Conservation (phyloP, 2,113 vertebrate genomes). For the Oryzias celebensis region DNA sequence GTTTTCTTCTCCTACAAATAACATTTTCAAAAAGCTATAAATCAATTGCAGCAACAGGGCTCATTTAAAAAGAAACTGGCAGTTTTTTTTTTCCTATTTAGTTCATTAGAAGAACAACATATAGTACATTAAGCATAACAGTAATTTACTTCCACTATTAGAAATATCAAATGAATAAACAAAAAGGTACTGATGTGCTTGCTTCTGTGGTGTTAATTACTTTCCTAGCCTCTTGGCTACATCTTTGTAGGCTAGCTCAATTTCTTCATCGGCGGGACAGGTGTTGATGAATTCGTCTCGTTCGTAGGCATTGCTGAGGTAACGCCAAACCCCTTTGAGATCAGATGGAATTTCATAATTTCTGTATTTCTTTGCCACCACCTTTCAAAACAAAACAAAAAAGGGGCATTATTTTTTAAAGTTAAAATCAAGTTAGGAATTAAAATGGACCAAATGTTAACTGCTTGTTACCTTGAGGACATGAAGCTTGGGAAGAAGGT, state of each 20-base stretch:
- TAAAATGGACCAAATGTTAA: not conserved
- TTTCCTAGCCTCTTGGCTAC: conserved; percentile 90
- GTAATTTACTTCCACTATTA: not conserved
- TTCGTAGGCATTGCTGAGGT: conserved; percentile 87
- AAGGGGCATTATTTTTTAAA: not conserved
- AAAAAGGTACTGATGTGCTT: not conserved
- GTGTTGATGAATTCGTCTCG: conserved; percentile 96
- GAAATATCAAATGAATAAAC: not conserved
- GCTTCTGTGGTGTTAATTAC: conserved; percentile 36
- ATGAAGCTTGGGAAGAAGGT: conserved; percentile 95
- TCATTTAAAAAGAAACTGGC: too few species aligned
- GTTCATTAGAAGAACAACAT: not conserved
- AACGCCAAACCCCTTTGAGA: conserved; percentile 88
- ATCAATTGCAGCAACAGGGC: too few species aligned
- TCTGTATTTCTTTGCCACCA: conserved; percentile 92
- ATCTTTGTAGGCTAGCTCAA: conserved; percentile 89
- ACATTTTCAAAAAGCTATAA: too few species aligned
- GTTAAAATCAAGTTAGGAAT: not conserved
- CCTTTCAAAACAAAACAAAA: conserved; percentile 69
- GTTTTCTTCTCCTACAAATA: too few species aligned
- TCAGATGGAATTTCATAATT: conserved; percentile 91
- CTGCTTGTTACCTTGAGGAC: conserved; percentile 86
- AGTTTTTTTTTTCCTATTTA: not conserved
- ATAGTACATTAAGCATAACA: not conserved
- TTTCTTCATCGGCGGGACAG: conserved; percentile 88